These are phyloP conservation scores for Sylvietta virens DNA, from an alignment of 2,113 vertebrate species.

Conservation along the genomic window DNA sequence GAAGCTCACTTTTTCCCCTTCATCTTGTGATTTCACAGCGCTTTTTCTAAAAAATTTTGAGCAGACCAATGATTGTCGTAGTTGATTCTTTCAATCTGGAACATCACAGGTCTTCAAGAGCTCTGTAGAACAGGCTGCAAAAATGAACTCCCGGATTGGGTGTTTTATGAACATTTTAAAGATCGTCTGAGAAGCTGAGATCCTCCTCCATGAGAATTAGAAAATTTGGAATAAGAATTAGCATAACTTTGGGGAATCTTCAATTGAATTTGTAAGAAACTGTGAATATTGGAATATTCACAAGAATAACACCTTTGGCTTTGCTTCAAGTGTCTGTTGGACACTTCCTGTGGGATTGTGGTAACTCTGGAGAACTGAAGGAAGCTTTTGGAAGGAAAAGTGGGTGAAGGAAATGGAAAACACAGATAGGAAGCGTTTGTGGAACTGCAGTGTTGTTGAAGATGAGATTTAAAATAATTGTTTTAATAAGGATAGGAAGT, in stretches of 20 bases:
- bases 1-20: background rate
- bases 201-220: background rate
- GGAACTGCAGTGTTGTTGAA: background rate
- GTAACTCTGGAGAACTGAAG: background rate
- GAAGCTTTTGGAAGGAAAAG: background rate
- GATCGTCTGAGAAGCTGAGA: background rate
- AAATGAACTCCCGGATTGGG: background rate
- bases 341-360: background rate
- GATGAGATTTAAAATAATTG: background rate
- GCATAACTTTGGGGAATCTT: background rate
- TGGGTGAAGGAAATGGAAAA: background rate
- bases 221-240: background rate
- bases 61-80: background rate
- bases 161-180: background rate
- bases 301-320: background rate
- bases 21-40: background rate
- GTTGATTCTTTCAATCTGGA: background rate
- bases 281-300: background rate
- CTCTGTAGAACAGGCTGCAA: background rate
- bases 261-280: background rate
- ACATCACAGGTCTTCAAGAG: background rate
- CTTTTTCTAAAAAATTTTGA: too few species aligned
- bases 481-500: background rate
- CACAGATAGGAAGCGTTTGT: background rate
- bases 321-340: background rate